These are phyloP conservation scores for Tromatobia lineatoria DNA, from an alignment of 2,888 invertebrate genomes.

Conservation along the genomic window DNA sequence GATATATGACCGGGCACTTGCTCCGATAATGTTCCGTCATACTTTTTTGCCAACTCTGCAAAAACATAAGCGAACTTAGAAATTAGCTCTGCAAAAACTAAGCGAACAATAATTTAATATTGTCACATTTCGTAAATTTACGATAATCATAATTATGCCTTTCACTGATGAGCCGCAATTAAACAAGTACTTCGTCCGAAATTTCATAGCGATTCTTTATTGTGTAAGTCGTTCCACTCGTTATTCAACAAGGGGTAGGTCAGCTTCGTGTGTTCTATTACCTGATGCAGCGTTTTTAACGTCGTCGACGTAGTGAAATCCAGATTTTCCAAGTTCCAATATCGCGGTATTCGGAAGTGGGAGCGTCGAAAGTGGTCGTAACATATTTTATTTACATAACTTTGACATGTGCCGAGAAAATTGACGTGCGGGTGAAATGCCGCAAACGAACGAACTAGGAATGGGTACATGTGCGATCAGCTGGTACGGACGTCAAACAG, in stretches of 20 bases:
- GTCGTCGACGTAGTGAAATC: slow-evolving; percentile 64
- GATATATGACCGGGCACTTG: slow-evolving; percentile 50
- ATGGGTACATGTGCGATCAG: slow-evolving; percentile 25
- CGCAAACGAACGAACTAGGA: not conserved
- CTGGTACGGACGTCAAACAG: slow-evolving; percentile 39
- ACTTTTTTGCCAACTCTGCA: slow-evolving; percentile 55
- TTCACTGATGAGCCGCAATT: not conserved
- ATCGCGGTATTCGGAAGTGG: slow-evolving; percentile 51
- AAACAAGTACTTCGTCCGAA: not conserved
- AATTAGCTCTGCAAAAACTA: too few species aligned
- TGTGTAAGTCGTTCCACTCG: not conserved
- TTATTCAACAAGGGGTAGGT: not conserved
- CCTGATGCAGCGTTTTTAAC: slow-evolving; percentile 48
- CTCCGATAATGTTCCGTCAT: slow-evolving; percentile 27
- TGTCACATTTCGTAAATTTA: not conserved
- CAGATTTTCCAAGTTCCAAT: slow-evolving; percentile 59
- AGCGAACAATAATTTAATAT: too few species aligned
- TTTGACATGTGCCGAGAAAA: too few species aligned
- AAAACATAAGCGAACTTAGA: not conserved
- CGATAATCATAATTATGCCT: not conserved
- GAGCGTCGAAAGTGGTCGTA: slow-evolving; percentile 66
- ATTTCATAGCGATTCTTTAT: not conserved
- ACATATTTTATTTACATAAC: slow-evolving; percentile 47
- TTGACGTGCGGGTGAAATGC: not conserved
- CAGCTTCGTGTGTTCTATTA: not conserved